phyloP scores from a whole-genome alignment of 2,888 invertebrate genomes.

The Stegana nigrithorax region DNA sequence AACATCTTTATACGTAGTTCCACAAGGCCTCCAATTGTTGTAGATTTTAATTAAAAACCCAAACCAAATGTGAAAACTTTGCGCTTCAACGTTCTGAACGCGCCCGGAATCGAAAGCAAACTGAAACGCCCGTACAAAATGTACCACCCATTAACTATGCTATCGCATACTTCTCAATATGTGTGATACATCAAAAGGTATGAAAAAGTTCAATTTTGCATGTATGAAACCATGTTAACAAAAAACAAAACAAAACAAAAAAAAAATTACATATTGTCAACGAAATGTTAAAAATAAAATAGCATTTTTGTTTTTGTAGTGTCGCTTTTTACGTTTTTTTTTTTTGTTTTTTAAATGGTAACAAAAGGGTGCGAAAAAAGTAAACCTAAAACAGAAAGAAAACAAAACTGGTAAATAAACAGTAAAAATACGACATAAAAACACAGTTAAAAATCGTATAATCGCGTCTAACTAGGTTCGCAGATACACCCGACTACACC shows the following conservation, averaged over 20 bases:
- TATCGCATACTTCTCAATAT: too few species aligned
- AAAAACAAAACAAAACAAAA: background rate
- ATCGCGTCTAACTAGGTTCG: background rate
- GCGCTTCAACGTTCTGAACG: conserved; percentile 26
- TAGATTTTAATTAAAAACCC: background rate
- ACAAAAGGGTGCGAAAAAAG: conserved; percentile 22
- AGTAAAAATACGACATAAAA: conserved; percentile 49
- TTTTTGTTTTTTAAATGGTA: background rate
- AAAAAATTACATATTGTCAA: conserved; percentile 12
- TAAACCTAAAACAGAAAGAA: conserved; percentile 17
- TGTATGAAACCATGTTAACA: conserved; percentile 10
- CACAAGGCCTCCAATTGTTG: conserved; percentile 34
- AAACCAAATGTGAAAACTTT: background rate
- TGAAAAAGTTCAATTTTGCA: background rate
- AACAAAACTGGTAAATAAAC: conserved; percentile 20
- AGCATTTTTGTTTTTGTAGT: conserved; percentile 1
- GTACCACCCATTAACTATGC: too few species aligned
- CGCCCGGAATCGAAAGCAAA: conserved; percentile 39
- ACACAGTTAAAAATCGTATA: conserved; percentile 42
- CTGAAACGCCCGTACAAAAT: conserved; percentile 38
- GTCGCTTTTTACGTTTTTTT: background rate
- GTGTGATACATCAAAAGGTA: conserved; percentile 2
- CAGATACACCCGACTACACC: too few species aligned
- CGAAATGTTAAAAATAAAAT: conserved; percentile 4
- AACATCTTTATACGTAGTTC: conserved; percentile 53